Evolutionary conservation across 2,888 invertebrate genomes (phyloP).

Genomic region (Cerastis leucographa): DNA sequence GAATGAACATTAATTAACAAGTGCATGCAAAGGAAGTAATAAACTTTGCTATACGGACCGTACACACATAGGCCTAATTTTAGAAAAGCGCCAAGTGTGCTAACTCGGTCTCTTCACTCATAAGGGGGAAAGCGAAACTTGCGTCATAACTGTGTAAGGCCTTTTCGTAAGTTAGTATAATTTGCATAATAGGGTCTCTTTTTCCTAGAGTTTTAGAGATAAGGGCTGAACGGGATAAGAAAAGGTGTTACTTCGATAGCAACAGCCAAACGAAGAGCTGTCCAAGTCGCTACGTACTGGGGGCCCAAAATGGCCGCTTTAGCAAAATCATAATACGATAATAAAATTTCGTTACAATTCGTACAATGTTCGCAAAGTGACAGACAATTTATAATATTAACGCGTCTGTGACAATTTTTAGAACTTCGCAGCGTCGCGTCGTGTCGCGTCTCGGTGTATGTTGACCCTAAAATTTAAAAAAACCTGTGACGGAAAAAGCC

Average conservation of each 20-base stretch:
- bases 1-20: slow-evolving; percentile 72
- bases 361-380: too few relatives aligned
- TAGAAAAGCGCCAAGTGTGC: slow-evolving; percentile 68
- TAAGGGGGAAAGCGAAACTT: slow-evolving; percentile 61
- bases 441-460: too few relatives aligned
- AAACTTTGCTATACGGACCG: slow-evolving; percentile 70
- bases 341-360: too few relatives aligned
- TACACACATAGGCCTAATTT: slow-evolving; percentile 69
- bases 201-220: slow-evolving; percentile 53
- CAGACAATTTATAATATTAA: too few relatives aligned
- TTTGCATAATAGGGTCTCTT: slow-evolving; percentile 62
- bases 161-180: slow-evolving; percentile 55
- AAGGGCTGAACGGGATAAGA: slow-evolving; percentile 36
- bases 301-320: background rate
- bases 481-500: too few relatives aligned
- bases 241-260: slow-evolving; percentile 26
- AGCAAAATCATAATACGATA: background rate
- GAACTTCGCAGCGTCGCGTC: too few relatives aligned
- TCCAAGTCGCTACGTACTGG: background rate
- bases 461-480: too few relatives aligned
- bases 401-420: background rate
- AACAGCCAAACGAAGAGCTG: background rate
- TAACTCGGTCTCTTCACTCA: slow-evolving; percentile 58
- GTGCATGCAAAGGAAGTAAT: slow-evolving; percentile 72
- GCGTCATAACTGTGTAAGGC: slow-evolving; percentile 57